These are phyloP conservation scores for Temnopleurus reevesii DNA, from an alignment of 53 echinoderm and acorn worm genomes.

Conservation along the genomic window DNA sequence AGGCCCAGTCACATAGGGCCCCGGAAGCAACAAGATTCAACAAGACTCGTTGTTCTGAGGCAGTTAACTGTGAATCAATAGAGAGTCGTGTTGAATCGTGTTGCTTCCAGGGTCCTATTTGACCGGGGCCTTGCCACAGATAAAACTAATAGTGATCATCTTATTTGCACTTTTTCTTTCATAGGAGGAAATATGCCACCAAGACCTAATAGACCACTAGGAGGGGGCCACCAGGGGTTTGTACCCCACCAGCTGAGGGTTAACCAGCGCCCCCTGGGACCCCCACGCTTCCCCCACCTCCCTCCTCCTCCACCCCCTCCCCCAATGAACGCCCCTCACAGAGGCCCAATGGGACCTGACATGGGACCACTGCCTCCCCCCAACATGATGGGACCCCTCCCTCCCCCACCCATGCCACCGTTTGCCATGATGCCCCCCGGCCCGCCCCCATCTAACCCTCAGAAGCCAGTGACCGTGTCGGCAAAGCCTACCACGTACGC, in stretches of 20 bases:
- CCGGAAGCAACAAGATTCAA: too few species aligned
- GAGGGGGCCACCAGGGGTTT: slow-evolving; percentile 10
- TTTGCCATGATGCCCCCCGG: slow-evolving; percentile 61
- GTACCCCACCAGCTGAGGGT: slow-evolving; percentile 27
- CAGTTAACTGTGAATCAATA: too few species aligned
- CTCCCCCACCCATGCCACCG: slow-evolving; percentile 52
- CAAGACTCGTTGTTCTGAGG: too few species aligned
- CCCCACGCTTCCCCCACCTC: slow-evolving; percentile 30
- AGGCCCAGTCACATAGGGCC: too few species aligned
- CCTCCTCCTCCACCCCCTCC: slow-evolving; percentile 65
- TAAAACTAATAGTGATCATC: too few species aligned
- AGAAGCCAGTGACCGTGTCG: slow-evolving; percentile 59
- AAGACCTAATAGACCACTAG: slow-evolving; percentile 2
- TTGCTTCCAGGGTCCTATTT: too few species aligned
- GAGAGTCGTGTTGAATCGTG: too few species aligned
- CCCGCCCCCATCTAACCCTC: slow-evolving; percentile 31
- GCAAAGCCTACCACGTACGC: slow-evolving; percentile 82
- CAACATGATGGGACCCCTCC: background rate
- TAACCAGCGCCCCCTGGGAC: slow-evolving; percentile 20
- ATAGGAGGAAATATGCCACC: slow-evolving; percentile 19
- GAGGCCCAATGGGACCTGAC: slow-evolving; percentile 50
- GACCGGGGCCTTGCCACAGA: too few species aligned
- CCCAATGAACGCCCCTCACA: slow-evolving; percentile 60
- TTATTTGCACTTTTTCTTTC: background rate
- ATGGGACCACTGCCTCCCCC: background rate